A percentile compares a stretch with the other conserved stretches of the same genome.
Evolutionary conservation across 23 tunicate species (phyloP).

Genomic region (Styela clava): DNA sequence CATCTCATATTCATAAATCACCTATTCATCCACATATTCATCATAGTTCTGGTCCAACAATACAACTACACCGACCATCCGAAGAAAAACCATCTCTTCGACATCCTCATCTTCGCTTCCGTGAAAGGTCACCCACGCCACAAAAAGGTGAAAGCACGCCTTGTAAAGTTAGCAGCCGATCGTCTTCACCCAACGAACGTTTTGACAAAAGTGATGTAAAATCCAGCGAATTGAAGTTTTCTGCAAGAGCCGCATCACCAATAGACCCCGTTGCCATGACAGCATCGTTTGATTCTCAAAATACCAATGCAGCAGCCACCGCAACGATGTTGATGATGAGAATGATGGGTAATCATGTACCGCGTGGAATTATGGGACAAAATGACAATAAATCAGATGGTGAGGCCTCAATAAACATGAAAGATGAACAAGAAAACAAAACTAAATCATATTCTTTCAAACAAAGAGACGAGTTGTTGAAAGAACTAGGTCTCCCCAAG

Average conservation of each 20-base stretch:
- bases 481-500: conserved; percentile 23
- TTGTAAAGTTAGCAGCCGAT: too few relatives aligned
- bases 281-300: conserved; percentile 7
- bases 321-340: conserved; percentile 29
- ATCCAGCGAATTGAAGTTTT: not conserved
- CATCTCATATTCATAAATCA: not conserved
- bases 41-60: conserved; percentile 19
- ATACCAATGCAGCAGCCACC: conserved; percentile 18
- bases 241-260: not conserved
- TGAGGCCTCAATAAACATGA: not conserved
- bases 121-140: not conserved
- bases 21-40: conserved; percentile 25
- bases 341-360: not conserved
- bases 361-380: not conserved
- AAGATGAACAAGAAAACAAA: not conserved
- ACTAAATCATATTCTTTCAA: not conserved
- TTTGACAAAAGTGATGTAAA: not conserved
- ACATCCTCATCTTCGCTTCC: not conserved
- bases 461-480: conserved; percentile 21
- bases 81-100: not conserved
- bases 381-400: not conserved
- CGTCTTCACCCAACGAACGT: not conserved
- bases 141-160: not conserved
- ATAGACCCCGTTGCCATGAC: conserved; percentile 2
- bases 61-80: conserved; percentile 23